Percentiles rank a stretch among this genome's conserved stretches.
Conservation (phyloP, 2,113 vertebrate species). For the Elephas maximus region DNA sequence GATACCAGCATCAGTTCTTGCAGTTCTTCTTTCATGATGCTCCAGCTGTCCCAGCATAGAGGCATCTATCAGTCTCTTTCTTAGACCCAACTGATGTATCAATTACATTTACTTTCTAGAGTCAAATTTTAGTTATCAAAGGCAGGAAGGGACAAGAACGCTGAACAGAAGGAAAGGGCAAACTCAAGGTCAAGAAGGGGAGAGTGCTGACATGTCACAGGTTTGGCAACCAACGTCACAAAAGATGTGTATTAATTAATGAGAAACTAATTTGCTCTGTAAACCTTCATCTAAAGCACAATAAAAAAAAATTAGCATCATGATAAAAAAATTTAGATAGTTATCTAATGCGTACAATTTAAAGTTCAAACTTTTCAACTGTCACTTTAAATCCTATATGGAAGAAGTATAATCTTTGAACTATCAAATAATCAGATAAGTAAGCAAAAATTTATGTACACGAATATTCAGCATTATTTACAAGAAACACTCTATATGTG, state of each 20-base stretch:
- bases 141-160: no score
- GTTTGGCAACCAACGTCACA: no score
- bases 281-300: no score
- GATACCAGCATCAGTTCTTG: not conserved
- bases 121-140: not conserved
- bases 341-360: not conserved
- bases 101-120: constrained; percentile 27
- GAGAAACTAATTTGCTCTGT: no score
- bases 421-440: constrained; percentile 8
- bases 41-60: not conserved
- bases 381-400: constrained; percentile 8
- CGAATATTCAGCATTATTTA: constrained; percentile 43
- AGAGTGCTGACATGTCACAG: no score
- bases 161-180: no score
- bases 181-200: no score
- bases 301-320: not conserved
- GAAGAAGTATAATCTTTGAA: constrained; percentile 37
- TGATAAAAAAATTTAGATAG: not conserved
- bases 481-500: not conserved
- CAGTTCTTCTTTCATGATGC: not conserved
- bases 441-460: constrained; percentile 45
- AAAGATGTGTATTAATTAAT: no score
- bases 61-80: not conserved
- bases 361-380: constrained; percentile 51
- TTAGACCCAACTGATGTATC: not conserved